phyloP scores from a whole-genome alignment of 2,888 invertebrate species.

The Diabrotica balteata region DNA sequence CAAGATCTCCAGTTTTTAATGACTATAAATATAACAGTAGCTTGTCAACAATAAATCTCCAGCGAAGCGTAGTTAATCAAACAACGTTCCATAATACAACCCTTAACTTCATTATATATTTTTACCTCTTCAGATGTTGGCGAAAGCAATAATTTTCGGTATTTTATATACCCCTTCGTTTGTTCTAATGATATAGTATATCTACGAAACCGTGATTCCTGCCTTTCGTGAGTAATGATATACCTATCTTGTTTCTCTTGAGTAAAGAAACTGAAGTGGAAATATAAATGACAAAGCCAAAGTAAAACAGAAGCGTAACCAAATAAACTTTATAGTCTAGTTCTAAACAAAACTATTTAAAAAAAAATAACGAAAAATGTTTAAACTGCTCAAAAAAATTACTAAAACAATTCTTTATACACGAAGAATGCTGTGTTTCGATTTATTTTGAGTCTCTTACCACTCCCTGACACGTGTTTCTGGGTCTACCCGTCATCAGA shows the following conservation, averaged over 20 bases:
- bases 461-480: no score
- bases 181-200: constrained; percentile 21
- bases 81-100: constrained; percentile 10
- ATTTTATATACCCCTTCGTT: constrained; percentile 20
- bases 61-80: no score
- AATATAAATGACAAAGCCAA: constrained; percentile 24
- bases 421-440: no score
- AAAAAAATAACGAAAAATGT: background rate
- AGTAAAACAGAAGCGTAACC: constrained; percentile 2
- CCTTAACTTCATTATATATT: constrained; percentile 20
- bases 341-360: no score
- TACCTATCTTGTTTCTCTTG: constrained; percentile 24
- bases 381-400: no score
- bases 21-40: no score
- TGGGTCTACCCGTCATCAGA: no score
- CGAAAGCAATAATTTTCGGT: constrained; percentile 21
- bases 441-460: no score
- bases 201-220: constrained; percentile 19
- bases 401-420: no score
- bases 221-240: constrained; percentile 20
- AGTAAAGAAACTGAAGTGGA: constrained; percentile 19
- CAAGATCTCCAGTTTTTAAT: no score
- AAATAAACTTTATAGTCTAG: background rate
- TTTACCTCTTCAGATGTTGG: constrained; percentile 15
- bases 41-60: no score